Conservation (phyloP, 2,797 vertebrate species). For the Squalus acanthias region DNA sequence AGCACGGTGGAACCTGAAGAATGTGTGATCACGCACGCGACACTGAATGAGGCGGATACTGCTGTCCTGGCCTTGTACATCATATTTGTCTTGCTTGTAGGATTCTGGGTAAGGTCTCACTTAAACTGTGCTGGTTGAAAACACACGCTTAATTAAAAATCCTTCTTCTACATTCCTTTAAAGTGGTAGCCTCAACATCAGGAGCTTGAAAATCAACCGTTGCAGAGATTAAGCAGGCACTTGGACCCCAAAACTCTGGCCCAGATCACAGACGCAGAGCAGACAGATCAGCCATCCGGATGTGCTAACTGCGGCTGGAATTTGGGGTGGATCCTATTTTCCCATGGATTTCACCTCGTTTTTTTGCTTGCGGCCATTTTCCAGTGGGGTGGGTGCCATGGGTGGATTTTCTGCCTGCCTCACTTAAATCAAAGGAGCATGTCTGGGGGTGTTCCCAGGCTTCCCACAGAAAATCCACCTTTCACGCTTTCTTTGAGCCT, state of each 20-base stretch:
- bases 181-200: neutral
- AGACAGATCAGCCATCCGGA: neutral
- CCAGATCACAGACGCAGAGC: neutral
- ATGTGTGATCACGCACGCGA: neutral
- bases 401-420: neutral
- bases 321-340: neutral
- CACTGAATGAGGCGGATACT: conserved; percentile 68
- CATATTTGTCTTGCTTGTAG: conserved; percentile 77
- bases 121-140: neutral
- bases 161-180: neutral
- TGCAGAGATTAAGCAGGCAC: neutral
- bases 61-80: conserved; percentile 83
- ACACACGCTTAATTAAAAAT: neutral
- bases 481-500: neutral
- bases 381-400: neutral
- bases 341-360: neutral
- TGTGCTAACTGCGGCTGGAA: neutral
- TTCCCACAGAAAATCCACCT: neutral
- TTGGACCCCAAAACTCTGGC: neutral
- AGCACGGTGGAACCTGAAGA: neutral
- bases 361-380: neutral
- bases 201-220: neutral
- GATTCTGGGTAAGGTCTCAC: conserved; percentile 76
- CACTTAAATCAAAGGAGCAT: neutral
- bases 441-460: neutral